Base-by-base conservation (phyloP, 1,140 invertebrate genomes). In the Panulirus ornatus region DNA sequence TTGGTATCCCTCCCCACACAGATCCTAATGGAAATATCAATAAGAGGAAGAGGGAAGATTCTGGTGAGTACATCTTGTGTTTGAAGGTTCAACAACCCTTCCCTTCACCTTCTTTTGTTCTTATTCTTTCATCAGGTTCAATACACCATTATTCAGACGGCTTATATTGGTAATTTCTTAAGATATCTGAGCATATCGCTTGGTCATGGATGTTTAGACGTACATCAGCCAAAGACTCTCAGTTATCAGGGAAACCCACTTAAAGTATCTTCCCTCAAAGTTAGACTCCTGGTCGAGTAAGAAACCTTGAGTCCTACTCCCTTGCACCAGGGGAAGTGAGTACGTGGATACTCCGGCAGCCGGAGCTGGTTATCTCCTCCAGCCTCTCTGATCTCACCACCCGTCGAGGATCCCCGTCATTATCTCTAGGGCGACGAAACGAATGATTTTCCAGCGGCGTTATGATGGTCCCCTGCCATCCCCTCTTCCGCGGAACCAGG, bases 1-100 rank as follows among this genome's bases (percentile, higher is more conserved):
- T 98, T 34, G 98, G 98, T 30, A 97, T 98, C 92, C 95, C 95
- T 51, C 96, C 96, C 91, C 96, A 96, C 93, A 96, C 95, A 73
- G 96, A 96, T 93, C 96, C 95, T 66, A 92, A 92, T 89, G 92
- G 92, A 36, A 96, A 96, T 93, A 92, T 93, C 63, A 92, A 93
- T 70, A 97, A 97, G 93, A 94, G 96, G 92, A 97, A 97, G 94
- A 94, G 96, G 86, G 94, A 96, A 91, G 96, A 96, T 81, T 95
- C 96, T 85, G 93, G 93, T 94, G 90, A 93, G 91, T 88, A 71
- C 47, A 34, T 6, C 11, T 38, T 16, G 19, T 36, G 14, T 2
- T 30, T 34, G 3, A 0, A 16, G 30, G n/a, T n/a, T n/a, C n/a
- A n/a, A n/a, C n/a, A n/a, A n/a, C n/a, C n/a, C n/a, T n/a, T n/a